Evolutionary conservation across 2,113 vertebrate species (phyloP).

Genomic region (Hiodon alosoides): DNA sequence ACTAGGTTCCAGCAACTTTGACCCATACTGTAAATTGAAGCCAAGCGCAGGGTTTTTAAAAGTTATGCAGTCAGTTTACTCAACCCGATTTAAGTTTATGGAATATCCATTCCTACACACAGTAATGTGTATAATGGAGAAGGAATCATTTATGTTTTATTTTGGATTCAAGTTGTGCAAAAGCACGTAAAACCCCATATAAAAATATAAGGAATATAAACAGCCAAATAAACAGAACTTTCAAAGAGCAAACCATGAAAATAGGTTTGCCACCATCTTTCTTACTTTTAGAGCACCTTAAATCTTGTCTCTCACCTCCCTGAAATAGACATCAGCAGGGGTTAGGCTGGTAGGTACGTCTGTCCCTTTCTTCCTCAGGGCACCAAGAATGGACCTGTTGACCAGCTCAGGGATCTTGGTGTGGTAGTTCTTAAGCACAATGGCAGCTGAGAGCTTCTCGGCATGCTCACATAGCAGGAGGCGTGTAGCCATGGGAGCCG

Average conservation of each 20-base stretch:
- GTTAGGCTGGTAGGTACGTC: conserved; percentile 75
- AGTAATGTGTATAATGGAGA: too few relatives aligned
- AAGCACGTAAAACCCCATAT: too few relatives aligned
- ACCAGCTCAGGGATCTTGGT: conserved; percentile 73
- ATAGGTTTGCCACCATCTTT: too few relatives aligned
- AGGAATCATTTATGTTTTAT: neutral
- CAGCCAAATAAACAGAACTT: too few relatives aligned
- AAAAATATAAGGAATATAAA: too few relatives aligned
- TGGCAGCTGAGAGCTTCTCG: conserved; percentile 82
- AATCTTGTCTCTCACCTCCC: conserved; percentile 67
- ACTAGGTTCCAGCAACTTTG: too few relatives aligned
- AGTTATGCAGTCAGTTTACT: neutral
- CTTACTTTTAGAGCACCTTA: too few relatives aligned
- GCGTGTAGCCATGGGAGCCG: conserved; percentile 73
- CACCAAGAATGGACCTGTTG: conserved; percentile 68
- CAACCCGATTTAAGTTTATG: neutral
- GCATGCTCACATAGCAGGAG: conserved; percentile 87
- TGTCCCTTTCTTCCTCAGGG: conserved; percentile 66
- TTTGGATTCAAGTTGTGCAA: too few relatives aligned
- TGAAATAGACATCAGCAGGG: conserved; percentile 87
- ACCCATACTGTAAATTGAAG: too few relatives aligned
- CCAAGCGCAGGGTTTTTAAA: too few relatives aligned
- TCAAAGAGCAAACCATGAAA: too few relatives aligned
- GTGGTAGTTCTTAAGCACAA: conserved; percentile 89
- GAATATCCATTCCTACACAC: too few relatives aligned